These are phyloP conservation scores for Quadroppia sp. DNA, from an alignment of 2,888 invertebrate genomes.

Conservation along the genomic window DNA sequence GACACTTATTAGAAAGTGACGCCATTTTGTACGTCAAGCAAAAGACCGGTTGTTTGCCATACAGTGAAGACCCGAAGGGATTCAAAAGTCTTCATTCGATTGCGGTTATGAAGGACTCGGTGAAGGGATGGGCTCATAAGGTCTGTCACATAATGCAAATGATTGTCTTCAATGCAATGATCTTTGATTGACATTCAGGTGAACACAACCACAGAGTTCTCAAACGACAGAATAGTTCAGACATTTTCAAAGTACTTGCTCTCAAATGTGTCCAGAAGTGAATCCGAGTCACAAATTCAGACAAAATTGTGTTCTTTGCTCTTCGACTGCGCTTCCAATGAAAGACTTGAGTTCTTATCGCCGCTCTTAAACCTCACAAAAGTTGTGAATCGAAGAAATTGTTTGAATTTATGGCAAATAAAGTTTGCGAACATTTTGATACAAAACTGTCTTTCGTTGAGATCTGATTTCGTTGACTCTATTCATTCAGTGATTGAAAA, in stretches of 20 bases:
- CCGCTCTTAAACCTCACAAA: conserved; percentile 26
- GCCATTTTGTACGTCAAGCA: conserved; percentile 72
- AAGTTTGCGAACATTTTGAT: conserved; percentile 20
- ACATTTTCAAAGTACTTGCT: conserved; percentile 47
- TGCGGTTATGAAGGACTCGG: conserved; percentile 69
- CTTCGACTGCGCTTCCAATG: conserved; percentile 74
- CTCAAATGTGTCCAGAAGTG: conserved; percentile 40
- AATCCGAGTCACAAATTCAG: conserved; percentile 47
- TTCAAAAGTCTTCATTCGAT: conserved; percentile 72
- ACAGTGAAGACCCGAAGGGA: conserved; percentile 69
- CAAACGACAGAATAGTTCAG: conserved; percentile 47
- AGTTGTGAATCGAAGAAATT: conserved; percentile 6
- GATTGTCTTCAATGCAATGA: no score
- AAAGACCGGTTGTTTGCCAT: conserved; percentile 79
- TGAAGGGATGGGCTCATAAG: conserved; percentile 62
- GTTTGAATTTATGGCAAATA: conserved; percentile 36
- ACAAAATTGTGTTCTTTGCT: conserved; percentile 64
- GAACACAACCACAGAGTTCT: conserved; percentile 47
- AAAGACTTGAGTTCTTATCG: conserved; percentile 70
- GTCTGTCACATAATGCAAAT: conserved; percentile 10
- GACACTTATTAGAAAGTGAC: conserved; percentile 51
- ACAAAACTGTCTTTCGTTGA: neutral
- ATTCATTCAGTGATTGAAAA: conserved; percentile 24
- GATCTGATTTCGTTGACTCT: conserved; percentile 13
- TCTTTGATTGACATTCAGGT: conserved; percentile 40